Conservation (phyloP, 2,797 vertebrate species). For the Poeciliopsis presidionis region DNA sequence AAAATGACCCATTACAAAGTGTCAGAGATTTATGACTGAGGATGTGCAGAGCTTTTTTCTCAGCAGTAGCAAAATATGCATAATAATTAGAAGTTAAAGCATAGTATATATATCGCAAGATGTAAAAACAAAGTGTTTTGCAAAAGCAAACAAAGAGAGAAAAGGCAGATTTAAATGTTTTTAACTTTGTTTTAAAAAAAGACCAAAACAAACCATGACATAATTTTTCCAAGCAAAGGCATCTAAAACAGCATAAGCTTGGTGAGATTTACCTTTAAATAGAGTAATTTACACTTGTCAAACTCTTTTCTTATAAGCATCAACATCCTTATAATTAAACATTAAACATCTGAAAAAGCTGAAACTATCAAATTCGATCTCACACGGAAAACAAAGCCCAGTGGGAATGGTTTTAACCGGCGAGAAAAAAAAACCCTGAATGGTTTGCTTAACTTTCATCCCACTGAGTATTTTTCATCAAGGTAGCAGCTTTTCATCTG, state of each 20-base stretch:
- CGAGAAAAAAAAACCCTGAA: background rate
- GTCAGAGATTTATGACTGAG: background rate
- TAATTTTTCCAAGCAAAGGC: background rate
- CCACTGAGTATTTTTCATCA: background rate
- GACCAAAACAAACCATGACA: background rate
- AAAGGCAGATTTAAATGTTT: no score
- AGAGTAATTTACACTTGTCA: background rate
- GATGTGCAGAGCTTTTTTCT: background rate
- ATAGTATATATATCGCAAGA: no score
- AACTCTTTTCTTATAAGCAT: background rate
- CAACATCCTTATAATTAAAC: background rate
- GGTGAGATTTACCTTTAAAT: background rate
- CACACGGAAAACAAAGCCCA: background rate
- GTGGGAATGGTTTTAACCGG: background rate
- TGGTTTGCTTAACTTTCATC: background rate
- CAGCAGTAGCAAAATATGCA: no score
- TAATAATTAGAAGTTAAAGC: no score
- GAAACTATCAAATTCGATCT: background rate
- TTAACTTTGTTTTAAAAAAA: no score
- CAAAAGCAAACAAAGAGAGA: no score
- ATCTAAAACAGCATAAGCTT: background rate
- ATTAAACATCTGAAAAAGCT: background rate
- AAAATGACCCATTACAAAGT: no score
- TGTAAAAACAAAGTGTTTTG: no score
- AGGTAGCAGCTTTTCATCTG: background rate